Evolutionary conservation across 2,888 invertebrate genomes (phyloP).

Genomic region (Oscheius onirici): DNA sequence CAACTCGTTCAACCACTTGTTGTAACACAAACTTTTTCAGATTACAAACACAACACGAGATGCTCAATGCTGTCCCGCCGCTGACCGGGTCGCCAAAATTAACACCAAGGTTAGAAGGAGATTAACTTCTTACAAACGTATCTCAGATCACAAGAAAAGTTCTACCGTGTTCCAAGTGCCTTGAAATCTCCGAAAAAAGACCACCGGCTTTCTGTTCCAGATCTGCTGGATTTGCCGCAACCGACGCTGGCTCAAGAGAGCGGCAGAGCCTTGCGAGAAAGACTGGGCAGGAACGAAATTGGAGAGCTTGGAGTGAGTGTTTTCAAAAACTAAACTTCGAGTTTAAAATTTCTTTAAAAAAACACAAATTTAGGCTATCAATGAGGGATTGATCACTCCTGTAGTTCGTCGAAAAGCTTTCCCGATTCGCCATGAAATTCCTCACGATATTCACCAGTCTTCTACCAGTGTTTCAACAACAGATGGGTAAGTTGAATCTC

Average conservation of each 20-base stretch:
- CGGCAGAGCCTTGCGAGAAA: constrained; percentile 51
- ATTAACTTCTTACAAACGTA: background rate
- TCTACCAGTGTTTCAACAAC: constrained; percentile 13
- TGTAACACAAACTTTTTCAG: constrained; percentile 36
- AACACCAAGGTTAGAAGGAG: background rate
- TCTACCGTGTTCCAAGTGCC: background rate
- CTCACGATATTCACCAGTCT: background rate
- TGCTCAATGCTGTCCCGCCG: constrained; percentile 2
- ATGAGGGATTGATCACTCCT: constrained; percentile 67
- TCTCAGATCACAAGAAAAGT: background rate
- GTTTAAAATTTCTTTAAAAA: background rate
- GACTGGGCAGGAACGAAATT: constrained; percentile 48
- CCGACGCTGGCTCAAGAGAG: constrained; percentile 31
- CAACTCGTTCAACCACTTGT: background rate
- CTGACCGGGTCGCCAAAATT: background rate
- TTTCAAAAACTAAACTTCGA: background rate
- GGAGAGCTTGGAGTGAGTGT: constrained; percentile 47
- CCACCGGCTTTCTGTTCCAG: constrained; percentile 56
- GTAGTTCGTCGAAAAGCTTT: constrained; percentile 62
- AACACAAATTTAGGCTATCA: constrained; percentile 58
- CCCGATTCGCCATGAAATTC: constrained; percentile 8
- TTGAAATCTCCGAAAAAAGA: constrained; percentile 32
- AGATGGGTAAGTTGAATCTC: background rate
- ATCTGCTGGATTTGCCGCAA: constrained; percentile 40
- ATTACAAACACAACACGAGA: constrained; percentile 40